These are phyloP conservation scores for Ormyrus nitidulus DNA, from an alignment of 2,888 invertebrate species.

Conservation along the genomic window DNA sequence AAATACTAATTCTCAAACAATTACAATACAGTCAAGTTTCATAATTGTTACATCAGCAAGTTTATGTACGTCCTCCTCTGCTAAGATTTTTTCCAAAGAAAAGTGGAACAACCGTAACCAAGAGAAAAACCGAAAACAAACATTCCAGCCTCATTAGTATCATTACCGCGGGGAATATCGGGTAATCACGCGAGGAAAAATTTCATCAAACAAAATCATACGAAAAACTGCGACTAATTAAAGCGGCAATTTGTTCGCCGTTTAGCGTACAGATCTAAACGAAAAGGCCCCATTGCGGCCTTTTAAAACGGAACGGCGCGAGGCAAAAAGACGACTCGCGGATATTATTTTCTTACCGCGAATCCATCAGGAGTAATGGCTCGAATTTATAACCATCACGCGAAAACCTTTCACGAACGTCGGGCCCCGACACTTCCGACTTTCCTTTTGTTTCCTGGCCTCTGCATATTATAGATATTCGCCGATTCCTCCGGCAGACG, in stretches of 20 bases:
- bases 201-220: not conserved
- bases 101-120: no score
- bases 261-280: not conserved
- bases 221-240: not conserved
- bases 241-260: not conserved
- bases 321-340: not conserved
- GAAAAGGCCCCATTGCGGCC: not conserved
- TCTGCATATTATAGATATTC: not conserved
- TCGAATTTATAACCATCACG: constrained; percentile 17
- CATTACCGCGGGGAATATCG: no score
- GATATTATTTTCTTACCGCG: constrained; percentile 26
- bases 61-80: no score
- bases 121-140: not conserved
- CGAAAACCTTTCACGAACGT: constrained; percentile 20
- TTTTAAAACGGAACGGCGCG: no score
- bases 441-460: constrained; percentile 37
- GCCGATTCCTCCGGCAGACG: not conserved
- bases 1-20: no score
- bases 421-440: constrained; percentile 34
- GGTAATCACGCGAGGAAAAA: not conserved
- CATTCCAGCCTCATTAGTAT: not conserved
- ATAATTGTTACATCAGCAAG: no score
- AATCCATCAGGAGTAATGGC: constrained; percentile 28
- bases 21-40: no score
- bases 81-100: no score